Percentiles rank a stretch among this genome's conserved stretches.
These are phyloP conservation scores for Hemicentrotus pulcherrimus DNA, from an alignment of 35 echinoderm and acorn worm species.

Conservation along the genomic window DNA sequence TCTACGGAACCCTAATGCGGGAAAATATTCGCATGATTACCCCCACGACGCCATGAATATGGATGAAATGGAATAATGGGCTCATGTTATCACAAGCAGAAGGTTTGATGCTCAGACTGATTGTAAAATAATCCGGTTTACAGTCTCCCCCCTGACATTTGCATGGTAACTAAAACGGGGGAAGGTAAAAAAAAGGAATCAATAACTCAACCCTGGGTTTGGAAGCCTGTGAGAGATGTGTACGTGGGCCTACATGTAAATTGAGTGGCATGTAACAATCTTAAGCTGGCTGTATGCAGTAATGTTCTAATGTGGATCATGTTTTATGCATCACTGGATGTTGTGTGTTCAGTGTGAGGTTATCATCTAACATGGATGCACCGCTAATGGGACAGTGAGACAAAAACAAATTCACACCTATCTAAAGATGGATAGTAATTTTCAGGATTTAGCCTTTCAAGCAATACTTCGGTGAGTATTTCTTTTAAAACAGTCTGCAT, in stretches of 20 bases:
- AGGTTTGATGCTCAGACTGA: neutral
- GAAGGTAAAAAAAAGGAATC: neutral
- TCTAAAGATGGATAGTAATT: constrained; percentile 35
- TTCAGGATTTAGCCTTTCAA: constrained; percentile 44
- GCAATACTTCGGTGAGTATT: neutral
- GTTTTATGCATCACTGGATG: neutral
- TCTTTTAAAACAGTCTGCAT: neutral
- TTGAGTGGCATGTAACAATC: neutral
- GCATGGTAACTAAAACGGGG: neutral
- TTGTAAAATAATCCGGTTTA: neutral
- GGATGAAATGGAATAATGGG: neutral
- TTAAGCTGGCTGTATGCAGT: neutral
- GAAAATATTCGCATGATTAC: neutral
- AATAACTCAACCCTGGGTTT: neutral
- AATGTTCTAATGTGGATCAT: neutral
- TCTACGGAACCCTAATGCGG: neutral
- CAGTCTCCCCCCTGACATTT: neutral
- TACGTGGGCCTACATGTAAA: neutral
- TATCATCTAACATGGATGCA: neutral
- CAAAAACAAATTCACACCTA: neutral
- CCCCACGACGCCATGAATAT: neutral
- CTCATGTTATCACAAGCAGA: neutral
- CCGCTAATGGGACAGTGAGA: neutral
- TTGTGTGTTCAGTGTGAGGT: neutral
- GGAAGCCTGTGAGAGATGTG: neutral